Percentiles rank a stretch among this genome's conserved stretches.
phyloP scores from a whole-genome alignment of 2,113 vertebrate species.

The Equus quagga region DNA sequence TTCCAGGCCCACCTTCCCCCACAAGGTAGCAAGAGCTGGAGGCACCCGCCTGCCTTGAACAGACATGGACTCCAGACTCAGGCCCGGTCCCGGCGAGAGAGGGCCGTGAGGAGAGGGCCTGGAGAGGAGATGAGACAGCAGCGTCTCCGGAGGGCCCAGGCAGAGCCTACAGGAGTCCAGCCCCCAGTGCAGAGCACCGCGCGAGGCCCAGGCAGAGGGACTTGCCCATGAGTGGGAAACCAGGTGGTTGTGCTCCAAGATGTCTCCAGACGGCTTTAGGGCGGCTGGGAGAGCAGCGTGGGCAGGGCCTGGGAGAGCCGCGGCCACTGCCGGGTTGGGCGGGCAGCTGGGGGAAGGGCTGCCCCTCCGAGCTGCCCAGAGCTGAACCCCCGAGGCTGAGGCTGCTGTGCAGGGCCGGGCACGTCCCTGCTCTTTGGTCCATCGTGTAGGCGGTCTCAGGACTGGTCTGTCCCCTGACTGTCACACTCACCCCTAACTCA shows the following conservation, averaged over 20 bases:
- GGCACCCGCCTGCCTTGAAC: background rate
- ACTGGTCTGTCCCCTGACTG: no score
- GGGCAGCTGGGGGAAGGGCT: background rate
- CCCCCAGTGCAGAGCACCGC: rapidly evolving
- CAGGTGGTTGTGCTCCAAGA: rapidly evolving
- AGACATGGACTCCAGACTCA: rapidly evolving
- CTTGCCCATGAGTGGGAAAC: rapidly evolving
- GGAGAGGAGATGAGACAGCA: background rate
- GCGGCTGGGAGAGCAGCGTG: background rate
- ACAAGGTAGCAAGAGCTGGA: background rate
- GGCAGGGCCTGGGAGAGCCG: background rate
- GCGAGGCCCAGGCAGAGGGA: background rate
- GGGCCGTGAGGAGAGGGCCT: no score
- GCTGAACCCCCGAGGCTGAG: no score
- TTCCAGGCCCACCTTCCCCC: no score
- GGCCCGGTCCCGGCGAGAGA: background rate
- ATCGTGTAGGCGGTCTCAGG: no score
- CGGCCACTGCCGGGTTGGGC: background rate
- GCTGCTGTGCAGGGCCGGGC: background rate
- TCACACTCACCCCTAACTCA: no score
- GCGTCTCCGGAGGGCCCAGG: rapidly evolving
- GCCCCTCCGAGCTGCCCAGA: no score
- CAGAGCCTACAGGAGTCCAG: no score
- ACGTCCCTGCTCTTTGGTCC: background rate
- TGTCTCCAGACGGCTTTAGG: no score